A percentile compares a stretch with the other conserved stretches of the same genome.
Conservation (phyloP, 2,113 vertebrate species). For the Calyptommatus sinebrachiatus region DNA sequence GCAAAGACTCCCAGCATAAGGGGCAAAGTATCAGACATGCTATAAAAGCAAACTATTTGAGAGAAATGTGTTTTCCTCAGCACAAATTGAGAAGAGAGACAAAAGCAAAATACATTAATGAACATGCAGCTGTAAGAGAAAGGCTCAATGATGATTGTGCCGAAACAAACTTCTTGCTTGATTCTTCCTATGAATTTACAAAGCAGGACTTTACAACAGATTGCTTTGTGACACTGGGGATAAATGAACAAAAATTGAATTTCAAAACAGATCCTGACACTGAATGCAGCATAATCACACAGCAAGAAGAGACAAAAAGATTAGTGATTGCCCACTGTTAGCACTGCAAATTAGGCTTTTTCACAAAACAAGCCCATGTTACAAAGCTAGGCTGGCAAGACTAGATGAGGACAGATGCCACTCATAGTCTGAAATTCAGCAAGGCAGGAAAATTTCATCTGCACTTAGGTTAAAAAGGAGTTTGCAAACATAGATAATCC, state of each 20-base stretch:
- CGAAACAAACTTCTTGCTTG: slow-evolving; percentile 23
- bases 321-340: slow-evolving; percentile 37
- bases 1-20: slow-evolving; percentile 40
- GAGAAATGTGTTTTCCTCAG: slow-evolving; percentile 28
- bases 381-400: slow-evolving; percentile 20
- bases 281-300: slow-evolving; percentile 30
- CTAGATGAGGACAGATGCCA: slow-evolving; percentile 17
- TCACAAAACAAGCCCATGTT: slow-evolving; percentile 15
- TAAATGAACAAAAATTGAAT: slow-evolving; percentile 22
- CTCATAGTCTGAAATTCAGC: background rate
- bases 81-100: slow-evolving; percentile 34
- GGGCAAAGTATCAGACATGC: slow-evolving; percentile 8
- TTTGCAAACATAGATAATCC: slow-evolving; percentile 27
- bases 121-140: slow-evolving; percentile 29
- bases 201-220: slow-evolving; percentile 31
- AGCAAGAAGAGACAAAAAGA: slow-evolving; percentile 21
- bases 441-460: slow-evolving; percentile 15
- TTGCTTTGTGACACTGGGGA: slow-evolving; percentile 21
- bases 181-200: slow-evolving; percentile 18
- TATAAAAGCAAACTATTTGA: slow-evolving; percentile 36
- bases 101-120: slow-evolving; percentile 44
- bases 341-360: slow-evolving; percentile 27
- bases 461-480: slow-evolving; percentile 19
- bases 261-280: slow-evolving; percentile 9
- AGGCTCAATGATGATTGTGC: background rate